These are phyloP conservation scores for Bombyx mori DNA, from an alignment of 1,140 invertebrate genomes.

Conservation along the genomic window DNA sequence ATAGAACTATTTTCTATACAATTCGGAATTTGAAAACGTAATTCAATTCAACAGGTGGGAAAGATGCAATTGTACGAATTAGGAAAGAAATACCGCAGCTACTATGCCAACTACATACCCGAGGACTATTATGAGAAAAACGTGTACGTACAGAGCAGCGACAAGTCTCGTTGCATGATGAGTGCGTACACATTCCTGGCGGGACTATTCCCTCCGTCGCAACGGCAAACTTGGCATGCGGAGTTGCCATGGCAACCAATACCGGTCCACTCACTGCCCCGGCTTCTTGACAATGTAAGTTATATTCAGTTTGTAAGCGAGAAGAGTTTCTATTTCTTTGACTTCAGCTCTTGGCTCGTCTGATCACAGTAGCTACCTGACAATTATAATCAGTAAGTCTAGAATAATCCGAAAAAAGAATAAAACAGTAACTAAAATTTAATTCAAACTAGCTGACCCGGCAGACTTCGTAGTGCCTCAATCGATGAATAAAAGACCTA, in stretches of 20 bases:
- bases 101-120: conserved; percentile 79
- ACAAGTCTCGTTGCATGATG: conserved; percentile 87
- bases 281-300: conserved; percentile 78
- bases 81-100: conserved; percentile 79
- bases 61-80: conserved; percentile 83
- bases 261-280: conserved; percentile 83
- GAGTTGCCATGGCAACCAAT: conserved; percentile 89
- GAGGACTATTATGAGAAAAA: conserved; percentile 76
- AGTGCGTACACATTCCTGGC: conserved; percentile 87
- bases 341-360: too few relatives aligned
- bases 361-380: too few relatives aligned
- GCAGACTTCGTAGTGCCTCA: too few relatives aligned
- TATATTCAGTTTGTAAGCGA: too few relatives aligned
- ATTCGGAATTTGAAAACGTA: not conserved
- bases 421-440: too few relatives aligned
- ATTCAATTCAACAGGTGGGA: conserved; percentile 76
- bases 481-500: too few relatives aligned
- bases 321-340: too few relatives aligned
- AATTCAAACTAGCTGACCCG: too few relatives aligned
- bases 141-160: conserved; percentile 83
- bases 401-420: too few relatives aligned
- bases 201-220: conserved; percentile 83
- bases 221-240: conserved; percentile 79
- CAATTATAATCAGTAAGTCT: too few relatives aligned
- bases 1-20: not conserved